Percentiles rank a stretch among this genome's conserved stretches.
phyloP scores from a whole-genome alignment of 2,797 vertebrate genomes.

The Echiichthys vipera region DNA sequence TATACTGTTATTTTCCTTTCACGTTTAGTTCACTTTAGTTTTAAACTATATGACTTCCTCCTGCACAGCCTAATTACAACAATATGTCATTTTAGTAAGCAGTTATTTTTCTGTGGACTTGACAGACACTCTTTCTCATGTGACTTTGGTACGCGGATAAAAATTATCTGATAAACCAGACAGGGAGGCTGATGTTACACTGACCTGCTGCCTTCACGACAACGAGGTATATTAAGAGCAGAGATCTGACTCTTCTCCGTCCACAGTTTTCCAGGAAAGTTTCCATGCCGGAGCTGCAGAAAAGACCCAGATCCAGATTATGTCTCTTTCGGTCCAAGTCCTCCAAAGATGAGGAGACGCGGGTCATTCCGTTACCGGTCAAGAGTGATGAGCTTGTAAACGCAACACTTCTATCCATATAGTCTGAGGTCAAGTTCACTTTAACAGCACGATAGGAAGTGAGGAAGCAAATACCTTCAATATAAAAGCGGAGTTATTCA shows the following conservation, averaged over 20 bases:
- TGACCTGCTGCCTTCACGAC: constrained; percentile 59
- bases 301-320: background rate
- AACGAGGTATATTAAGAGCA: constrained; percentile 43
- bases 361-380: background rate
- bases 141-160: constrained; percentile 25
- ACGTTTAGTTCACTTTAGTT: too few relatives aligned
- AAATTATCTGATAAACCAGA: constrained; percentile 31
- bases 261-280: constrained; percentile 16
- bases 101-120: background rate
- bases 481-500: constrained; percentile 2
- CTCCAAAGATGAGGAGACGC: fast-evolving
- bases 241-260: background rate
- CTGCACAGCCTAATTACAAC: too few relatives aligned
- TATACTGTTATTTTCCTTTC: background rate
- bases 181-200: constrained; percentile 12
- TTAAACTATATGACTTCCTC: background rate
- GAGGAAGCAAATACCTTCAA: background rate
- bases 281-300: constrained; percentile 42
- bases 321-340: background rate
- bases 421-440: background rate
- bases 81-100: background rate
- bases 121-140: background rate
- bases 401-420: background rate
- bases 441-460: background rate
- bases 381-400: background rate